Base-by-base conservation (phyloP, 1,140 invertebrate genomes). In the Zaprionus camerounensis region DNA sequence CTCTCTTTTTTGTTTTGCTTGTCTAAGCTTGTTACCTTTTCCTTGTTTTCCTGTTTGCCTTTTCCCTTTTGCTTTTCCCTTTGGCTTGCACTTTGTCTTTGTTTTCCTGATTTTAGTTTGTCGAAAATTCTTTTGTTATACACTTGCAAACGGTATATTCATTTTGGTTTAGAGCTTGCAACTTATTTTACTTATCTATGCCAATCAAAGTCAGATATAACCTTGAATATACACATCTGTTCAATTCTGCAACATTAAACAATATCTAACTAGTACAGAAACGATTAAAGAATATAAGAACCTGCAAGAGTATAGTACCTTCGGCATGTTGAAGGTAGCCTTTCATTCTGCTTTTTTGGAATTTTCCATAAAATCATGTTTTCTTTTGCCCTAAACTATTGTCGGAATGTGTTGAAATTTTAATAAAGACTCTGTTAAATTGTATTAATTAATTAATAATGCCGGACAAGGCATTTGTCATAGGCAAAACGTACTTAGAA, bases 381-480 rank as follows among this genome's bases (percentile, higher is more conserved):
- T 53, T 65, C 24, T 28, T 38, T 62, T 41, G 53, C 36, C 64
- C 49, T 38, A 41, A 53, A 58, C 68, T 80, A 76, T 55, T 24
- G 49, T 46, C 59, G 53, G 62, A 73, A 76, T 9, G 15, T 63
- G 5, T 17, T 28, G 22, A 46, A 17, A 20, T 13, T 17, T 31
- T 49, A 65, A 22, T 53, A 62, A 79, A 76, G 71, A 57, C 55
- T 44, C 26, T 28, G 44, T 28, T 20, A 49, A 74, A 81, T 75
- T 70, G 64, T 38, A 63, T 64, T 76, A 70, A 81, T 85, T 63
- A 71, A 82, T 72, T 59, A 67, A 72, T 86, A 34, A 78, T 41
- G 28, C 46, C 12, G 20, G 4, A 22, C 12, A 34, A n/a, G 59
- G 53, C 22, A 49, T 55, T 66, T 56, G 41, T 26, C 12, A 56